These are phyloP conservation scores for Poecilia velifera DNA, from an alignment of 2,797 vertebrate species.

Conservation along the genomic window DNA sequence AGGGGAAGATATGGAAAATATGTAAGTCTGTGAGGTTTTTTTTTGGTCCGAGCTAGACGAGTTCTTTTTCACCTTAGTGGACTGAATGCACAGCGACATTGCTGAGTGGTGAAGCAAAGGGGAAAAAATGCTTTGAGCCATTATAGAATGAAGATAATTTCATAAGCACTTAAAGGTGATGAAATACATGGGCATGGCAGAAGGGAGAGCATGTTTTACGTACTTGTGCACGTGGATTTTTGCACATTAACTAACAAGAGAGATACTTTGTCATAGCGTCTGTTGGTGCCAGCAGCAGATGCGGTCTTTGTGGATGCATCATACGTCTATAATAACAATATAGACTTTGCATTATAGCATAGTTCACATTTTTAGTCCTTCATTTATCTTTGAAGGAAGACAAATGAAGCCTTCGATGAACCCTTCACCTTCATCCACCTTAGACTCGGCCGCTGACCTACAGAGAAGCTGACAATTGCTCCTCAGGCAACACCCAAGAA, in stretches of 20 bases:
- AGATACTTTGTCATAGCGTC: slow-evolving; percentile 50
- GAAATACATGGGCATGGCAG: slow-evolving; percentile 75
- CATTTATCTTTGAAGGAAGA: not conserved
- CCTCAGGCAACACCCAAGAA: not conserved
- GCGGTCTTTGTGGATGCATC: slow-evolving; percentile 24
- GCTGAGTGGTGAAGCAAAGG: slow-evolving; percentile 73
- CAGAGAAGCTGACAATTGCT: not conserved
- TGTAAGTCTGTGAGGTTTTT: slow-evolving; percentile 12
- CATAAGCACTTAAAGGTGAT: slow-evolving; percentile 83
- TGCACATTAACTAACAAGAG: slow-evolving; percentile 59
- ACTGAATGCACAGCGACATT: slow-evolving; percentile 68
- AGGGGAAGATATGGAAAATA: slow-evolving; percentile 1
- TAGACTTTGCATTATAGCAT: not conserved
- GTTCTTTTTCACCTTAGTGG: slow-evolving; percentile 63
- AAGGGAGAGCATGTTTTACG: slow-evolving; percentile 61
- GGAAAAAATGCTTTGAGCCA: slow-evolving; percentile 71
- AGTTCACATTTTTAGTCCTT: slow-evolving; percentile 32
- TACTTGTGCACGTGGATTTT: slow-evolving; percentile 26
- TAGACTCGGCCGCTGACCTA: not conserved
- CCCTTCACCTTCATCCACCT: not conserved
- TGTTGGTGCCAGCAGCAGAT: slow-evolving; percentile 54
- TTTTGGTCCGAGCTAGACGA: slow-evolving; percentile 63
- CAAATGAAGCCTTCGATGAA: too few species aligned
- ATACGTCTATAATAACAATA: slow-evolving; percentile 35
- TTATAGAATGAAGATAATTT: slow-evolving; percentile 73